Base-by-base conservation (phyloP, 2,888 invertebrate species). In the Imbricaverruca yamaguchii region DNA sequence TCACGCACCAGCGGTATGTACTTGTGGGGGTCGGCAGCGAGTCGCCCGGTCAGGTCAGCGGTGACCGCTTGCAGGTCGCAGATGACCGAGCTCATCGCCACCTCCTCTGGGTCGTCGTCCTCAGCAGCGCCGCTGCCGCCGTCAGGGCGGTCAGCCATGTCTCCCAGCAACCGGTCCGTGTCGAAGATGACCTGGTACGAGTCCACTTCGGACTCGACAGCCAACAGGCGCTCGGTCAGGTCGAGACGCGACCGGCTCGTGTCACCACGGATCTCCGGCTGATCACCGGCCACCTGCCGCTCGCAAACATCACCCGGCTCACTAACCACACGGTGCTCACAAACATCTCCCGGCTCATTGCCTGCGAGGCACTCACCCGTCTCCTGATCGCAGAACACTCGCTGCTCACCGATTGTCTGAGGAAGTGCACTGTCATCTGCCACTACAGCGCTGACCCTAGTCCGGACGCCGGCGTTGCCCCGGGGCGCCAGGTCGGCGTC, bases 51-150 rank as follows among this genome's bases (percentile, higher is more conserved):
- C 74, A 74, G 74, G 74, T 74, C 74, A 8, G 74, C 53, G 1
- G 74, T 74, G 53, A 74, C 74, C 74, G 53, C 74, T 55, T 74
- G 74, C 55, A 74, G 74, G 74, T 53, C 74, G 23, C 74, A 65
- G 74, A 74, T 74, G 53, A 53, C 74, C 21, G 53, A 15, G 11
- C 53, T 74, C 74, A 74, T 74, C 18, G 74, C 74, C 23, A 65
- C 65, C 74, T 74, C 74, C 74, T 74, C 74, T 10, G 74, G 69
- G 69, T 39, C 39, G 74, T 74, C 74, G 18, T 10, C 74, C 39
- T 39, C 39, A 2, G 55, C 15, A 18, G 18, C 53, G 53, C 2
- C 74, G 53, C 3, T 55, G 18, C 53, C 74, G 74, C 10, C 21
- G 0, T 9, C 23, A 53, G 23, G 1, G 25, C 69, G 39, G 69